Base-by-base conservation (phyloP, 2,113 vertebrate species). In the Sebastes fasciatus region DNA sequence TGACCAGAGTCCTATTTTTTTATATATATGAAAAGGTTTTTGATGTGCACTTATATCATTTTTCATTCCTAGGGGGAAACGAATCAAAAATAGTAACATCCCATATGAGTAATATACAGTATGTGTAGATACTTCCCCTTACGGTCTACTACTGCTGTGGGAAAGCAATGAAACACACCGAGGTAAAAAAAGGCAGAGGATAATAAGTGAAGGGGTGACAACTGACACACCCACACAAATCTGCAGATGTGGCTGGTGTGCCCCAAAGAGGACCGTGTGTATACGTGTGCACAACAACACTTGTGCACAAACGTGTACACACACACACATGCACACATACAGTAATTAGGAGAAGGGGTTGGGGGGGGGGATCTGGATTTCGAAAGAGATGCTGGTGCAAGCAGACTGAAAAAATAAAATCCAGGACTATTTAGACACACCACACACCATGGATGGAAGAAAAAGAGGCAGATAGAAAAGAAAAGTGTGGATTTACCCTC, bases 401-500 rank as follows among this genome's bases (percentile, higher is more conserved):
- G 94, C 94, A 90, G 93, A 87, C 79, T 79, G 84, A 82, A 90
- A 84, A 84, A 19, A 87, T 34, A 86, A 86, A 88, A 88, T 84
- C 87, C 86, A 89, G 90, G 83, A 89, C 90, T 90, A 86, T 85
- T 78, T 75, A 34, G 85, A 92, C 89, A 93, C 85, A 75, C 70
- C 88, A 95, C 86, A 94, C 92, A 90, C 43, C 74, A 93, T 85
- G 79, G 62, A 90, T 79, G 40, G 17, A 62, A 13, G 71, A 83
- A 79, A 82, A 81, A 79, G 14, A 83, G 62, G 87, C 62, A 82
- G 65, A 88, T 83, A 87, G 64, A 90, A 88, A 89, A 93, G 65
- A 43, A 92, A 95, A 94, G 87, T 87, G 83, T 91, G 91, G 82
- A 96, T 95, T 96, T 96, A 96, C 96, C 96, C 96, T 96, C 94